Evolutionary conservation across 1,140 invertebrate species (phyloP), one percentile per base, ranked within the genome.

Genomic region (Melitaea cinxia): DNA sequence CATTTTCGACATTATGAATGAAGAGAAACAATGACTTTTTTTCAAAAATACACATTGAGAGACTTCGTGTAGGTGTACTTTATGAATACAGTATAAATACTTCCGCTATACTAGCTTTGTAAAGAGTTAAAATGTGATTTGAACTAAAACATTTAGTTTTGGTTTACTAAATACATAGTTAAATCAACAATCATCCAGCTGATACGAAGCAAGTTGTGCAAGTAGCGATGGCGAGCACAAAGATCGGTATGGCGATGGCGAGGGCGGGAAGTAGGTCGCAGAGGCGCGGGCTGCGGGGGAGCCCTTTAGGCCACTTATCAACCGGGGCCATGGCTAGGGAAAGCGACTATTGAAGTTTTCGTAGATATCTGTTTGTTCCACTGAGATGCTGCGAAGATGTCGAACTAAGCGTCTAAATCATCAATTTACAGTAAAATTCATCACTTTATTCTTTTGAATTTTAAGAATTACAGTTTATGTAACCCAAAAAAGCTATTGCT

Each of bases 231-330:
- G 65, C 70, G 77, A 83, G 83, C 82, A 85, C 81, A 88, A 87
- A 89, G 85, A 89, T 89, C 83, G 83, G 74, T 75, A 85, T 82
- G 86, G 82, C 83, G 80, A 85, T 82, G 86, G 82, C 83, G 80
- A 74, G 73, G 73, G 74, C 72, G 75, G 82, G 70, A 90, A 80
- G 69, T 90, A 78, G 88, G 88, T 88, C 88, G 77, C 35, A 60
- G 77, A 76, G 75, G 85, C 53, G 74, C 69, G 80, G 74, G 77
- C 71, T 28, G 60, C 55, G 68, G 68, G 76, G 80, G 78, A 85
- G 79, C 84, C 88, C 88, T 83, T 88, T 87, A 84, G 84, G 80
- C 85, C 80, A 88, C 85, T 90, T 88, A 88, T 88, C 85, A 88
- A 78, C 80, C 80, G 78, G 72, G 77, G 81, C 79, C 81, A 77